phyloP scores from a whole-genome alignment of 2,888 invertebrate species.

The Agrochola lychnidis region DNA sequence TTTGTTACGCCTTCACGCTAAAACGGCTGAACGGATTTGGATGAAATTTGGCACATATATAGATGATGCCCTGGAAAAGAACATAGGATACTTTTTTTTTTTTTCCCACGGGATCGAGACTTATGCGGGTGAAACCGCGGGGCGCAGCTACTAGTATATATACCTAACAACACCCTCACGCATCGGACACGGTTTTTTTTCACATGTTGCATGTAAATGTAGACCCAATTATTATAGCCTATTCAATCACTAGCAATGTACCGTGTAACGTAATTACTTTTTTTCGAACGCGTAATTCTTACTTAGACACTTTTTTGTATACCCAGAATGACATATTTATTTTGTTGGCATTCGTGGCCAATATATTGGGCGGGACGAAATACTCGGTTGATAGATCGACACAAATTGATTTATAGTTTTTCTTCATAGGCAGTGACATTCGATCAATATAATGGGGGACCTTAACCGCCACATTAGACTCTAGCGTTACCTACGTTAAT shows the following conservation, averaged over 20 bases:
- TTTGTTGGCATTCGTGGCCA: constrained; percentile 20
- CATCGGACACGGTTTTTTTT: too few species aligned
- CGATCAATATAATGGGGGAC: constrained; percentile 41
- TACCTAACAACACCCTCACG: too few species aligned
- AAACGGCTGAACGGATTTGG: too few species aligned
- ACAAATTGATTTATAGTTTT: constrained; percentile 58
- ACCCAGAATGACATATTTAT: constrained; percentile 49
- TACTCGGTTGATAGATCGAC: constrained; percentile 56
- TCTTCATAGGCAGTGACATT: constrained; percentile 45
- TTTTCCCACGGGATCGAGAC: too few species aligned
- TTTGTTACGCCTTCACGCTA: too few species aligned
- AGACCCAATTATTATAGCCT: constrained; percentile 7
- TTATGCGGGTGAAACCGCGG: too few species aligned
- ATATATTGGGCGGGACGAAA: constrained; percentile 36
- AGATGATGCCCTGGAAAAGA: too few species aligned
- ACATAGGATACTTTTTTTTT: too few species aligned
- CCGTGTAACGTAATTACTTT: constrained; percentile 24
- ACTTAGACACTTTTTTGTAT: constrained; percentile 16
- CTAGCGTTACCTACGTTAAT: constrained; percentile 8
- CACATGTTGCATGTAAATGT: background rate
- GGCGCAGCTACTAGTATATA: too few species aligned
- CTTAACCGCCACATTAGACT: constrained; percentile 9
- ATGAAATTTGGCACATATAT: too few species aligned
- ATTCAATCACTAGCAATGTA: constrained; percentile 19
- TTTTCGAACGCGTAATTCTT: constrained; percentile 13